These are phyloP conservation scores for Ridgeia piscesae DNA, from an alignment of 1,140 invertebrate genomes.

Conservation along the genomic window DNA sequence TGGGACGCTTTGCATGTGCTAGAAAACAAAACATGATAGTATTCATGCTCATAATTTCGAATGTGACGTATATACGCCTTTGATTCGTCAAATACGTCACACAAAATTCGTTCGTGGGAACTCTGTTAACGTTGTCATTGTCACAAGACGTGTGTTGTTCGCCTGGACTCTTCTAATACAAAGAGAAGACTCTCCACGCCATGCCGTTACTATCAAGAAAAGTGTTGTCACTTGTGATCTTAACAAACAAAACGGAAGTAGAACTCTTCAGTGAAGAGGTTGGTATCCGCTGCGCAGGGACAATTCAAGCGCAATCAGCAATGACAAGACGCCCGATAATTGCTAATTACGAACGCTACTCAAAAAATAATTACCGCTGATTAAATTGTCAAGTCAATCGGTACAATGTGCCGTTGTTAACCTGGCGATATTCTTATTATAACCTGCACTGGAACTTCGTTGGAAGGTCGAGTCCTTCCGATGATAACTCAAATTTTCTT, in stretches of 20 bases:
- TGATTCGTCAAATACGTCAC: too few relatives aligned
- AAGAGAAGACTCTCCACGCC: background rate
- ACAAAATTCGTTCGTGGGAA: background rate
- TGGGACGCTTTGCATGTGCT: too few relatives aligned
- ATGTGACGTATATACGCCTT: too few relatives aligned
- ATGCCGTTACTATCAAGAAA: background rate
- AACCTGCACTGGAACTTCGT: background rate
- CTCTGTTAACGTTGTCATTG: background rate
- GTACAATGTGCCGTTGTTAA: background rate
- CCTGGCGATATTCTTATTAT: background rate
- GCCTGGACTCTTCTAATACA: background rate
- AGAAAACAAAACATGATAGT: too few relatives aligned
- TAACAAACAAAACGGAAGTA: background rate
- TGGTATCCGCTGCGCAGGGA: background rate
- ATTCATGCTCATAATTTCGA: too few relatives aligned
- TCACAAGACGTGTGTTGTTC: background rate
- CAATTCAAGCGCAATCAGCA: background rate
- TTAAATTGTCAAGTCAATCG: background rate
- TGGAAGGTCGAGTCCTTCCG: background rate
- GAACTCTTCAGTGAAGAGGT: background rate
- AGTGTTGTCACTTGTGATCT: background rate
- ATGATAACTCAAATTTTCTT: background rate
- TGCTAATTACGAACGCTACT: background rate
- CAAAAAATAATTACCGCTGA: background rate
- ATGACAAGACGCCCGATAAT: background rate